Conservation (phyloP, 2,888 invertebrate species). For the Smittia aterrima region DNA sequence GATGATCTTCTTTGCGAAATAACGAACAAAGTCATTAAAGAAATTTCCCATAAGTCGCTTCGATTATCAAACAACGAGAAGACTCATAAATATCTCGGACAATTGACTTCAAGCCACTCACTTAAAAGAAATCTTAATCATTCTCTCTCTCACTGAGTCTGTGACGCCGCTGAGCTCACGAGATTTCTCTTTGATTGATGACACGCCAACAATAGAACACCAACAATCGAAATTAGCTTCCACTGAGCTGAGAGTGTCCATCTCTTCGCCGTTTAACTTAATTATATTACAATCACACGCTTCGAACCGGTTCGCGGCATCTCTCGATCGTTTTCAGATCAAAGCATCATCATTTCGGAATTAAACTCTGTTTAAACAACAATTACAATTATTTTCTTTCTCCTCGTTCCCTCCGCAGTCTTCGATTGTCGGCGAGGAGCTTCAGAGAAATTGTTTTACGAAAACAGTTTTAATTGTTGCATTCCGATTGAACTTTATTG, state of each 20-base stretch:
- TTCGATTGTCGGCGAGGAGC: background rate
- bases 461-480: constrained; percentile 2
- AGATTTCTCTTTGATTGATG: constrained; percentile 28
- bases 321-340: background rate
- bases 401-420: background rate
- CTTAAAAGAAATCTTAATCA: constrained; percentile 26
- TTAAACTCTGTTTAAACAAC: constrained; percentile 28
- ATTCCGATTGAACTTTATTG: constrained; percentile 5
- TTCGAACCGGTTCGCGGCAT: background rate
- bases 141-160: background rate
- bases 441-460: background rate
- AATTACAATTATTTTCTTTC: constrained; percentile 30
- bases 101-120: background rate
- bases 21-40: background rate
- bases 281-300: constrained; percentile 32
- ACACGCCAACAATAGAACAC: background rate
- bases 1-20: background rate
- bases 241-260: constrained; percentile 2
- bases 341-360: constrained; percentile 29
- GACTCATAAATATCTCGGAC: background rate
- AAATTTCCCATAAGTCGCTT: constrained; percentile 1
- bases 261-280: constrained; percentile 38
- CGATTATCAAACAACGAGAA: background rate
- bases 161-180: background rate
- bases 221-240: constrained; percentile 11